Evolutionary conservation across 2,797 vertebrate species (phyloP).

Genomic region (Brachyalestes nurse): DNA sequence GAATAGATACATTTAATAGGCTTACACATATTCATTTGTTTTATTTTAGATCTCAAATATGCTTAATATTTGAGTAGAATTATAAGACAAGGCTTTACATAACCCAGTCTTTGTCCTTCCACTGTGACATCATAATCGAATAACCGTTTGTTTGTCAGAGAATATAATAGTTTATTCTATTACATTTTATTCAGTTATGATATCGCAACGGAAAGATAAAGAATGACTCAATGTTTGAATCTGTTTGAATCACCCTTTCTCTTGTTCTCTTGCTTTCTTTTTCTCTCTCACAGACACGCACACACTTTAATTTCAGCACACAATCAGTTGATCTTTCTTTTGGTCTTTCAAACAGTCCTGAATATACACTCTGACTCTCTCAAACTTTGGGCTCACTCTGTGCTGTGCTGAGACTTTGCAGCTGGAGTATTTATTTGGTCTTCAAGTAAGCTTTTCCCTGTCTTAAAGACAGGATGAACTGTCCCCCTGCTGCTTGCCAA

Average conservation of each 20-base stretch:
- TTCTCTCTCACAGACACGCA: neutral
- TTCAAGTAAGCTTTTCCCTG: slow-evolving; percentile 11
- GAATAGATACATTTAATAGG: neutral
- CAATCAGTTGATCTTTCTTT: slow-evolving; percentile 32
- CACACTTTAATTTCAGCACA: neutral
- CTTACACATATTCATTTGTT: neutral
- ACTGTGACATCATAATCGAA: too few species aligned
- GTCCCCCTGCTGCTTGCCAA: slow-evolving; percentile 1
- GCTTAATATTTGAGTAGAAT: slow-evolving; percentile 1
- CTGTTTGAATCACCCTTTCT: neutral
- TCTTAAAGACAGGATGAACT: slow-evolving; percentile 27
- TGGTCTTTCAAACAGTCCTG: slow-evolving; percentile 15
- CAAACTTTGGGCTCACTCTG: neutral
- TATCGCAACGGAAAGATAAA: too few species aligned
- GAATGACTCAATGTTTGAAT: too few species aligned
- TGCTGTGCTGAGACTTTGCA: neutral
- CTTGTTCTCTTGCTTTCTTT: neutral
- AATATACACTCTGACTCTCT: neutral
- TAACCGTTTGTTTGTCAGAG: too few species aligned
- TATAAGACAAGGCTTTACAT: neutral
- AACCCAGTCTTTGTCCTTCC: neutral
- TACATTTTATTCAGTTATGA: too few species aligned
- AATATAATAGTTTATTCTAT: too few species aligned
- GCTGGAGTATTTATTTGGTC: slow-evolving; percentile 25
- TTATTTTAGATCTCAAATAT: neutral